Evolutionary conservation across 1,140 invertebrate species (phyloP), one percentile per base, ranked within the genome.

Genomic region (Agrypnia vestita): DNA sequence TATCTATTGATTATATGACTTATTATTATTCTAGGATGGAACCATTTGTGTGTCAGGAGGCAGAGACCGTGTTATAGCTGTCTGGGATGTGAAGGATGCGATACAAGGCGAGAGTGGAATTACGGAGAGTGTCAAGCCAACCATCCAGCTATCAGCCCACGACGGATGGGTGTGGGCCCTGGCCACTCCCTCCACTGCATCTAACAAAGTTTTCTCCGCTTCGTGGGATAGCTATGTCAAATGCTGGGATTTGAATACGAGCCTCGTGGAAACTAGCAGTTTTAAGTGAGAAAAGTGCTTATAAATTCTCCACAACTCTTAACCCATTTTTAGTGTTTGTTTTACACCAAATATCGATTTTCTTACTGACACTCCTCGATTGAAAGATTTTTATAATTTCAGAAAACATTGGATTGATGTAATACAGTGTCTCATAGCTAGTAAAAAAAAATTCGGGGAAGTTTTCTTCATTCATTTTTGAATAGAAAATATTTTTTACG

Each of bases 171-270:
- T 90, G 0, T 90, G 88, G 88, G 88, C 87, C 75, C 81, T 90
- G 12, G 85, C 89, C 0, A 84, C 87, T 9, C 85, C 87, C 0
- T 82, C 84, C 0, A 80, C 84, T 64, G 43, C 25, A 55, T 77
- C 89, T 25, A 59, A 64, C n/a, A 71, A 17, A 0, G n/a, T 84
- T 10, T 88, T 87, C 62, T 90, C 89, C 12, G 88, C 88, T 3
- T 90, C 89, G 17, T 90, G 89, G 89, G 89, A 90, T 77, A 89
- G 87, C 73, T 87, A 87, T 67, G 87, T 90, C 0, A 89, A 89
- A 84, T 85, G 86, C 17, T 90, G 89, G 89, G 88, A 89, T 71
- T 83, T 89, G 43, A 79, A 77, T 19, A 84, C 84, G 64, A 85
- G 84, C 51, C 85, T 89, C 74, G 84, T 84, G n/a, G 71, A 74